A percentile compares a stretch with the other conserved stretches of the same genome.
These are phyloP conservation scores for Nannobrachium achirus DNA, from an alignment of 2,113 vertebrate genomes.

Conservation along the genomic window DNA sequence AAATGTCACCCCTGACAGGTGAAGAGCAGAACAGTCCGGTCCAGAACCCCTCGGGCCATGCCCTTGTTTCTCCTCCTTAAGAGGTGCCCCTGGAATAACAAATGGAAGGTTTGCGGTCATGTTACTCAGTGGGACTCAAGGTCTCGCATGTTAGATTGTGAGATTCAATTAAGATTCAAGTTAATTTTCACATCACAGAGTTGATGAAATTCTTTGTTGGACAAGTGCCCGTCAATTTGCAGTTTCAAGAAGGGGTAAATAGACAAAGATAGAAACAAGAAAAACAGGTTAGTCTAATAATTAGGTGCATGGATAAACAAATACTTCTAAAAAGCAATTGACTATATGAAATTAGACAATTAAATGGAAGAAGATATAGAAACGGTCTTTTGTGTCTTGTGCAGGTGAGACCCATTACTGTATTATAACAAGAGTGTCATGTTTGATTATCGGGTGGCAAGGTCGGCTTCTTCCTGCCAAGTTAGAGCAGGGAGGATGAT, in stretches of 20 bases:
- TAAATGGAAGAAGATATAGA: too few species aligned
- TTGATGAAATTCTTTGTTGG: too few species aligned
- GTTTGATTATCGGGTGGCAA: constrained; percentile 48
- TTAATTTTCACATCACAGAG: too few species aligned
- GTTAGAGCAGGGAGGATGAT: constrained; percentile 38
- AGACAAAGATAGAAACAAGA: too few species aligned
- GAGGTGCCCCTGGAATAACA: constrained; percentile 47
- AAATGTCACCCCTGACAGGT: constrained; percentile 64
- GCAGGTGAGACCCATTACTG: constrained; percentile 12
- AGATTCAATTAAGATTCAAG: too few species aligned
- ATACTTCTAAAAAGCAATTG: too few species aligned
- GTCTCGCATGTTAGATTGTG: constrained; percentile 3
- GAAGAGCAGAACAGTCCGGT: constrained; percentile 43
- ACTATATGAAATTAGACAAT: too few species aligned
- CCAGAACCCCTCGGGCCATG: constrained; percentile 6
- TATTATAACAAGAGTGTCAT: constrained; percentile 28
- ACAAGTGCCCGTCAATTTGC: too few species aligned
- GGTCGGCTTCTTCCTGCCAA: constrained; percentile 40
- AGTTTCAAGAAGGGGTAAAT: too few species aligned
- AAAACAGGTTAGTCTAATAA: too few species aligned
- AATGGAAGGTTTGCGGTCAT: constrained; percentile 22
- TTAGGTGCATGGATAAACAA: too few species aligned
- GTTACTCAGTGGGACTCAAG: constrained; percentile 27
- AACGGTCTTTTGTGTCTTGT: too few species aligned
- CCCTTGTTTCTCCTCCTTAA: constrained; percentile 4